Base-by-base conservation (phyloP, 92 coral and sea anemone genomes). In the Porites rus region DNA sequence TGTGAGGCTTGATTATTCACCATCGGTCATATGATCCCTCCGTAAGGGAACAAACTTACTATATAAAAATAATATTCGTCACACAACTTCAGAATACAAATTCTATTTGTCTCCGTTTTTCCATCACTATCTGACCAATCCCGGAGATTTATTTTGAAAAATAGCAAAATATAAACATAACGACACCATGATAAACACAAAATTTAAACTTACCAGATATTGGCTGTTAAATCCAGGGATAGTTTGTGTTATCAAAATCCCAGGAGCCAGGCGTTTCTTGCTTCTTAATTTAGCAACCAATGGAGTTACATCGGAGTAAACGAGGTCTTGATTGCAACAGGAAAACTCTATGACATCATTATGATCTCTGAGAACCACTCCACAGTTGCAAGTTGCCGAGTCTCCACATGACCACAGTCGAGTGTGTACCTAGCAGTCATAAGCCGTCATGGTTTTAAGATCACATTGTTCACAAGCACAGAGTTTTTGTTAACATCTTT, bases 311-410 rank as follows among this genome's bases (percentile, higher is more conserved):
- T 1, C 8, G 38, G 52, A 62, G 56, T 2, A 74, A 6, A 7
- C 19, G n/a, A 52, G 65, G 17, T 12, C 6, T 17, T 25, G 51
- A 53, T 81, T 88, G 81, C 91, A 88, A 18, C 86, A 80, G 70
- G 31, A 65, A 38, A 87, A 87, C 69, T 81, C 91, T 0, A 87
- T 87, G 65, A 87, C 91, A 56, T 87, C 87, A 64, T 88, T 88
- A 28, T 80, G 87, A 18, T 88, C 91, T 59, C 91, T 52, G 51
- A 81, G 31, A 7, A 52, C 87, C 3, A 81, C 86, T 10, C 81
- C 91, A 54, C 91, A 88, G 56, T 88, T 88, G 72, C 91, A 88
- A 28, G 87, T 88, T 4, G 3, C 13, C 7, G 28, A 2, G 6
- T 43, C 64, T 54, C 18, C 53, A 14, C 91, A 87, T 10, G 56